Conservation (phyloP, 1,140 invertebrate genomes). For the Oppia nitens region DNA sequence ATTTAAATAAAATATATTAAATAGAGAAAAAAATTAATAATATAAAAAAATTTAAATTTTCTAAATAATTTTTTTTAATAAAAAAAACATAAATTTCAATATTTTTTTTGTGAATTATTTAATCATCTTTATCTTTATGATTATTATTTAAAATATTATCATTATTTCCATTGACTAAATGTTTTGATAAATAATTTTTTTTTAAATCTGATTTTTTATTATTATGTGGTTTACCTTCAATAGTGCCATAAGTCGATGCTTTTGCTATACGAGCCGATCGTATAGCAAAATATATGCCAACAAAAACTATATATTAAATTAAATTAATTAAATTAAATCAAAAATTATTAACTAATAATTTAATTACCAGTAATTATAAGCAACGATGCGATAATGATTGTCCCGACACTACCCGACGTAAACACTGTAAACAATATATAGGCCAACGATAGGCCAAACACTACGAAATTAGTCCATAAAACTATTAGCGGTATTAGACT, state of each 20-base stretch:
- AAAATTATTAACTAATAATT: not conserved
- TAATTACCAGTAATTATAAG: not conserved
- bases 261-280: not conserved
- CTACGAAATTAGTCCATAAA: not conserved
- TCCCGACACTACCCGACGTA: not conserved
- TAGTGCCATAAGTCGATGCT: not conserved
- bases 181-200: no score
- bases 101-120: no score
- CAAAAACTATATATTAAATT: not conserved
- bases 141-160: no score
- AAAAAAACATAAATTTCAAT: no score
- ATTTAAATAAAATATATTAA: no score
- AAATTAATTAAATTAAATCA: not conserved
- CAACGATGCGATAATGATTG: constrained; percentile 19
- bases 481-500: not conserved
- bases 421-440: constrained; percentile 2
- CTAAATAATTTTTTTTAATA: no score
- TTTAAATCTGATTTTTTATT: no score
- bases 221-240: not conserved
- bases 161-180: no score
- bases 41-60: no score
- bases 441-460: not conserved
- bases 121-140: no score
- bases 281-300: not conserved
- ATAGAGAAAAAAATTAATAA: no score